Base-by-base conservation (phyloP, 2,797 vertebrate genomes). In the Muscicapa striata region DNA sequence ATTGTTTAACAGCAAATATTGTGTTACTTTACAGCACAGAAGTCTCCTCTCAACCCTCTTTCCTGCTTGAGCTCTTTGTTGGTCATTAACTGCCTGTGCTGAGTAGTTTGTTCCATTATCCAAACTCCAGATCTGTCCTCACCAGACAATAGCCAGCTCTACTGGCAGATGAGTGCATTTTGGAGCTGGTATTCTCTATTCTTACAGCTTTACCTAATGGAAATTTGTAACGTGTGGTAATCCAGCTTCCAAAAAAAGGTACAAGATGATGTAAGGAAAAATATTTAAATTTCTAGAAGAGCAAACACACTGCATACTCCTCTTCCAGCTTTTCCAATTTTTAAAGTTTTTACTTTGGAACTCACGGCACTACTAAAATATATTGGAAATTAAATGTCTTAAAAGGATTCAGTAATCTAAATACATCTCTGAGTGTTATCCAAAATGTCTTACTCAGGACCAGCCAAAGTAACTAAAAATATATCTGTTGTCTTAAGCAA, bases 61-160 rank as follows among this genome's bases (percentile, higher is more conserved):
- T 95, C 80, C 93, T 94, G 84, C 70, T 30, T 29, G n/a, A 84
- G 74, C 22, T 67, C 27, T 75, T 62, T 87, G 76, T 16, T 91
- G 87, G 57, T 76, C 77, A 70, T 90, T 94, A 84, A 82, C 78
- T 51, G 87, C 62, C 59, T 11, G 3, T 49, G 70, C 79, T 90
- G 83, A 93, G 79, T 78, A 92, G 45, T 59, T 94, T 61, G 77
- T 87, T 94, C 93, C 85, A 84, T 84, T 91, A 94, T 86, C 77
- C 91, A 67, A 76, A 59, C 62, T 86, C 63, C 83, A 88, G 62
- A 86, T 88, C 94, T 93, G 80, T 88, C 70, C 77, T 92, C 74
- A 67, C 30, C n/a, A 79, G 87, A 96, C 83, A 91, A 93, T 61
- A 90, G 74, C 63, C 91, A 96, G 77, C 83, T 88, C 48, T 27